Conservation (phyloP, 2,888 invertebrate species). For the Bugula neritina region DNA sequence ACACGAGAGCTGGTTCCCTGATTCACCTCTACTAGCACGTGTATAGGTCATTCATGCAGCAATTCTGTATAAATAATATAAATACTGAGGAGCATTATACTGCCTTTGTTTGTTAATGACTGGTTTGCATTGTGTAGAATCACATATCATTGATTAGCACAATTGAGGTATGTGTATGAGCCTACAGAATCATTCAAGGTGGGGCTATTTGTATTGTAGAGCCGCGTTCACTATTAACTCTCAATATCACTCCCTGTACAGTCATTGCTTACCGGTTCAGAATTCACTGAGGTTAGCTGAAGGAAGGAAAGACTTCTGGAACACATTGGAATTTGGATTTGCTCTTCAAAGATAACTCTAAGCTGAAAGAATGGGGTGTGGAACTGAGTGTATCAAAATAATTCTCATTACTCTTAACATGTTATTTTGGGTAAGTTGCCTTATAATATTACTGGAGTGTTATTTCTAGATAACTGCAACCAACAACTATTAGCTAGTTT, state of each 20-base stretch:
- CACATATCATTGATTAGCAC: not conserved
- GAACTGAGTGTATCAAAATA: not conserved
- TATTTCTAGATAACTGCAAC: too few species aligned
- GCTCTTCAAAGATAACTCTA: too few species aligned
- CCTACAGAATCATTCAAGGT: not conserved
- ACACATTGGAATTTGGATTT: too few species aligned
- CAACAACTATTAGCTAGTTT: too few species aligned
- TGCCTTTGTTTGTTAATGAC: not conserved
- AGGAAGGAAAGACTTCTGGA: too few species aligned
- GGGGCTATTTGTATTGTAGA: not conserved
- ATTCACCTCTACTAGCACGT: too few species aligned
- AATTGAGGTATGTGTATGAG: not conserved
- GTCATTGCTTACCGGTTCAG: not conserved
- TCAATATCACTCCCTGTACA: not conserved
- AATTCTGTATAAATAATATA: too few species aligned
- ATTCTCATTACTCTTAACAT: not conserved
- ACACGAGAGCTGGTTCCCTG: too few species aligned
- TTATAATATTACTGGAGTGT: too few species aligned
- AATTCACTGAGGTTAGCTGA: too few species aligned
- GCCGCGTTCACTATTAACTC: not conserved
- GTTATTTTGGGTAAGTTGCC: slow-evolving; percentile 10
- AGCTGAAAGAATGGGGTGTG: slow-evolving; percentile 5
- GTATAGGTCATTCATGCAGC: too few species aligned
- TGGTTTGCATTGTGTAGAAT: not conserved
- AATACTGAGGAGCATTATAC: too few species aligned